Percentiles rank a stretch among this genome's conserved stretches.
Conservation (phyloP, 1,140 invertebrate genomes). For the Caenorhabditis tropicalis region DNA sequence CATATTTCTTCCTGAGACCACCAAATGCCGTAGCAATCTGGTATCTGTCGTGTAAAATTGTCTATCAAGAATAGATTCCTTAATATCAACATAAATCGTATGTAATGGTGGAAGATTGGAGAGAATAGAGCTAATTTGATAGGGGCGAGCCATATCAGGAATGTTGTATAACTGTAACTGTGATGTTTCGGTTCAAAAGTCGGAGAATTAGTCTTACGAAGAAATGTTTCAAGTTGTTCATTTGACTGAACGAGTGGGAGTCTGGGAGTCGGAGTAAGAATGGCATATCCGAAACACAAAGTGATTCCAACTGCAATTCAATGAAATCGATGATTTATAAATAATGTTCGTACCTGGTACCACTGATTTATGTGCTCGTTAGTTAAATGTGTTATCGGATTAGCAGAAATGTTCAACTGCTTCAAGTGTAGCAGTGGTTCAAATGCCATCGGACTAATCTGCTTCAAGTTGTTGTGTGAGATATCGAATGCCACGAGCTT, state of each 20-base stretch:
- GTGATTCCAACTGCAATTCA: constrained; percentile 6
- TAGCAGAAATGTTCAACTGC: constrained; percentile 36
- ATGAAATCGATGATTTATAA: background rate
- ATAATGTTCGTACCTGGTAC: background rate
- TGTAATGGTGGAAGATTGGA: constrained; percentile 19
- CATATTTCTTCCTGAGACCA: constrained; percentile 8
- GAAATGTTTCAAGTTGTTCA: constrained; percentile 43
- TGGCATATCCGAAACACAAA: constrained; percentile 36
- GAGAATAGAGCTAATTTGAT: constrained; percentile 10
- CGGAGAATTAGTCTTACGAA: background rate
- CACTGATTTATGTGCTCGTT: constrained; percentile 18
- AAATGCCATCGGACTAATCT: background rate
- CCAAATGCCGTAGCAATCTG: constrained; percentile 29
- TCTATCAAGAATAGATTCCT: constrained; percentile 17
- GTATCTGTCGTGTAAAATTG: constrained; percentile 44
- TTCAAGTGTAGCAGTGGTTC: constrained; percentile 20
- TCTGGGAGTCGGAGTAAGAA: constrained; percentile 10
- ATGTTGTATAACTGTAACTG: constrained; percentile 24
- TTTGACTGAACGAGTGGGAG: background rate
- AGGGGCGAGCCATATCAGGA: constrained; percentile 24
- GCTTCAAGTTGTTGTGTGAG: constrained; percentile 23
- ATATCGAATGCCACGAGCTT: constrained; percentile 30
- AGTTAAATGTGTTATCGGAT: background rate
- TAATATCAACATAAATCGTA: constrained; percentile 38
- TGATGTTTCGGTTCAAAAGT: background rate